A percentile compares a stretch with the other conserved stretches of the same genome.
These are phyloP conservation scores for Marisa cornuarietis DNA, from an alignment of 1,140 invertebrate species.

Conservation along the genomic window DNA sequence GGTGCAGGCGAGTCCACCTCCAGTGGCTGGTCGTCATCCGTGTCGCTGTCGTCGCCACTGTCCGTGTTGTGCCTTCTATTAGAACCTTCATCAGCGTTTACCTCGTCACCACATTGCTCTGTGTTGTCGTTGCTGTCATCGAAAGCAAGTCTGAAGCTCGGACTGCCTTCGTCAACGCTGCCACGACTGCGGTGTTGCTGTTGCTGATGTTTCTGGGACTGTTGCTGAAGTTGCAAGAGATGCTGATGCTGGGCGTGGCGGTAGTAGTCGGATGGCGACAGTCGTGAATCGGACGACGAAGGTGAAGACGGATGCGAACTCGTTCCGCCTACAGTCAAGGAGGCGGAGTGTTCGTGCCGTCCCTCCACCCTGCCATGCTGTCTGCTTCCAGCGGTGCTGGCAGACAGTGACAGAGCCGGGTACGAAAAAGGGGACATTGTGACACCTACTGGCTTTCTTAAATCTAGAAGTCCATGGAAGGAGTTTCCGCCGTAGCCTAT, in stretches of 20 bases:
- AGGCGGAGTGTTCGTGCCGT: not conserved
- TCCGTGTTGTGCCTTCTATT: not conserved
- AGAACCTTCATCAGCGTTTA: not conserved
- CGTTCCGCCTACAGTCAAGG: not conserved
- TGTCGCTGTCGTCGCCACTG: constrained; percentile 18
- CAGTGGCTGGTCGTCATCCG: constrained; percentile 25
- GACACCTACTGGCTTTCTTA: constrained; percentile 17
- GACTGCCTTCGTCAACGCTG: not conserved
- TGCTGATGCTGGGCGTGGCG: too few relatives aligned
- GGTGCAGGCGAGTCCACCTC: constrained; percentile 29
- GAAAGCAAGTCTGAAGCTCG: constrained; percentile 2
- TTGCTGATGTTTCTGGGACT: too few relatives aligned
- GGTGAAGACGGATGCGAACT: too few relatives aligned
- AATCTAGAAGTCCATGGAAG: constrained; percentile 19
- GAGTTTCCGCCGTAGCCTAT: not conserved
- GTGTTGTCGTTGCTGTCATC: constrained; percentile 3
- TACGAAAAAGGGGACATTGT: not conserved
- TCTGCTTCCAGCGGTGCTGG: not conserved
- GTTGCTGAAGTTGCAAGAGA: too few relatives aligned
- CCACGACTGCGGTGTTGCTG: not conserved
- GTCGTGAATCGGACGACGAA: too few relatives aligned
- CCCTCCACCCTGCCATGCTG: not conserved
- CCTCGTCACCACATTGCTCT: constrained; percentile 6
- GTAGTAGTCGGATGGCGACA: too few relatives aligned
- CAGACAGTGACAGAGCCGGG: not conserved